Base-by-base conservation (phyloP, 1,140 invertebrate genomes). In the Heliconius hewitsoni region DNA sequence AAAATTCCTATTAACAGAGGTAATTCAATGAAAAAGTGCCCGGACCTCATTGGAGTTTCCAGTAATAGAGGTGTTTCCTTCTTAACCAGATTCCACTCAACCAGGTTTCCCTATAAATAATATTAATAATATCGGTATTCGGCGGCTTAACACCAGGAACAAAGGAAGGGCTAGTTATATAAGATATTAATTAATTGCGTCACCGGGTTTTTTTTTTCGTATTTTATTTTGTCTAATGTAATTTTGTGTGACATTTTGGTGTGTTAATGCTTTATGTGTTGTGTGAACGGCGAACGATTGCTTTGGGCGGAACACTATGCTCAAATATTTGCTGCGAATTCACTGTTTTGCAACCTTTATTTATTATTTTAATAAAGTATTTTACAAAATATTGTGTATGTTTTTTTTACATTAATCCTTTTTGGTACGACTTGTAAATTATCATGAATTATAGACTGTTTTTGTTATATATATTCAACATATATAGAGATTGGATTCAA, bases 311-410 rank as follows among this genome's bases (percentile, higher is more conserved):
- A 76, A 85, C 83, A 89, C 66, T 81, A 86, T 90, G 90, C 91
- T 91, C 90, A 90, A 93, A 84, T 90, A 84, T 85, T 87, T 82
- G 85, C 88, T 90, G 88, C 86, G 85, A 88, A 83, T 83, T 90
- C 87, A 90, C 90, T 89, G 85, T 90, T 90, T 91, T 91, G 90
- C 90, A 90, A 90, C 85, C 81, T 84, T 89, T 91, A 93, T 92
- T 93, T 93, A 93, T 93, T 93, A 92, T 87, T 91, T 90, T 93
- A 93, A 91, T 93, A 93, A 93, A 93, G 82, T 86, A 90, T 90
- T 93, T 92, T 92, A 90, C 87, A 90, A 85, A 81, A 86, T 86
- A 80, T 81, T 30, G 37, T 30, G 11, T 37, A 66, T 9, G 39
- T 70, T 23, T 76, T 70, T 70, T 74, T 74, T 23, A 57, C 60